A percentile compares a stretch with the other conserved stretches of the same genome.
Conservation (phyloP, 2,113 vertebrate genomes). For the Pseudorectes ferrugineus region DNA sequence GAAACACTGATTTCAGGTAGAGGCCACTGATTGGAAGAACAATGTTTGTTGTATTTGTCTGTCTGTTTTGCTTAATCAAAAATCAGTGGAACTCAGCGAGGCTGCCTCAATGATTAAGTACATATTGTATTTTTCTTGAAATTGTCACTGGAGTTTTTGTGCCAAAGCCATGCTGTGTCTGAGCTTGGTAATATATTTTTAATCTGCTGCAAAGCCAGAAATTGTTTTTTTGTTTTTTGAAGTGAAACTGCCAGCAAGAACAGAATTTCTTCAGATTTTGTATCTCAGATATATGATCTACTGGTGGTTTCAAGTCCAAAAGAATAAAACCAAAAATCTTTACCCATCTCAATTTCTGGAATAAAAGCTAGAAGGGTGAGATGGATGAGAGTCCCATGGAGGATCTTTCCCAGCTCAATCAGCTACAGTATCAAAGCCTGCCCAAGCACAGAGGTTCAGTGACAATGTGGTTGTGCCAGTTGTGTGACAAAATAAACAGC, state of each 20-base stretch:
- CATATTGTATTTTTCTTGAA: neutral
- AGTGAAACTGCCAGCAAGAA: neutral
- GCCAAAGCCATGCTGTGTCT: neutral
- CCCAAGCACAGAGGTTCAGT: neutral
- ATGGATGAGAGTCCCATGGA: neutral
- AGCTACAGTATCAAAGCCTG: neutral
- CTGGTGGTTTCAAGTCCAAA: neutral
- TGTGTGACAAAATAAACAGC: neutral
- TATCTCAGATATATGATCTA: neutral
- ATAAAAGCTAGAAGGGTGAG: neutral
- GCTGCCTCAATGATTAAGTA: neutral
- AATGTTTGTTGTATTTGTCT: slow-evolving; percentile 13
- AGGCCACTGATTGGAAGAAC: neutral
- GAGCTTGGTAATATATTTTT: neutral
- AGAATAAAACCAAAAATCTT: neutral
- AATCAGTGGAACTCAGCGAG: neutral
- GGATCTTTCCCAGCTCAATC: neutral
- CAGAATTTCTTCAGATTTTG: neutral
- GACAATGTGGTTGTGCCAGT: neutral
- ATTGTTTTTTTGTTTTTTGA: neutral
- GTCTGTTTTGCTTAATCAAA: slow-evolving; percentile 32
- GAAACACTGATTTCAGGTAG: neutral
- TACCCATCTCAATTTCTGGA: neutral
- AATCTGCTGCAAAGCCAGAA: neutral
- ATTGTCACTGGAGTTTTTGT: neutral